Evolutionary conservation across 2,888 invertebrate genomes (phyloP), one percentile per base, ranked within the genome.

Genomic region (Apantesis nais): DNA sequence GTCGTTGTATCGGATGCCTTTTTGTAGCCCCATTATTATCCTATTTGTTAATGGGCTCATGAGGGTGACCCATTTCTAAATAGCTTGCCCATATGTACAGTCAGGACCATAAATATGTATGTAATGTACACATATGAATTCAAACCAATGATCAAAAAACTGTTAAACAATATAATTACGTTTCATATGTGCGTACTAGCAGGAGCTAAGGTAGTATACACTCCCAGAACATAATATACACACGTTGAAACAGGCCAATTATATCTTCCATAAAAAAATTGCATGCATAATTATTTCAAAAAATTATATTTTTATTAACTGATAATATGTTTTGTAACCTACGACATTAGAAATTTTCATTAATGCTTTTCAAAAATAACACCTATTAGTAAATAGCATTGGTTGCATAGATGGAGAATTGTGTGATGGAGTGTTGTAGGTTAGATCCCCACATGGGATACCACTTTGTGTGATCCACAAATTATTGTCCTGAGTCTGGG

Each of bases 11-110:
- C n/a, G 22, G 4, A 52, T n/a, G 11, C 48, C 48, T 52, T n/a
- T 52, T 52, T 52, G 48, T 48, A 22, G 48, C 48, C n/a, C 48
- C 48, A 52, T 52, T 52, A 29, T 52, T 66, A 39, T 66, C 66
- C 66, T 58, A 66, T 11, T 52, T 64, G 7, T 37, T 16, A 37
- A 52, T 52, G 48, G 48, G 48, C 48, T n/a, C n/a, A 52, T 11
- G 48, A 52, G 48, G 48, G n/a, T 52, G 48, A n/a, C 48, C 48
- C 22, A n/a, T n/a, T 52, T 52, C 48, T 52, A n/a, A 52, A 8
- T 9, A n/a, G 48, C 11, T 11, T 52, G 4, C 11, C 11, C 48
- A n/a, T 11, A 52, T n/a, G 48, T 52, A 52, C 48, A 52, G n/a
- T 22, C n/a, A 7, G 48, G n/a, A 52, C 48, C n/a, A 52, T 52